phyloP scores from a whole-genome alignment of 2,113 vertebrate species.

The Nymphicus hollandicus region DNA sequence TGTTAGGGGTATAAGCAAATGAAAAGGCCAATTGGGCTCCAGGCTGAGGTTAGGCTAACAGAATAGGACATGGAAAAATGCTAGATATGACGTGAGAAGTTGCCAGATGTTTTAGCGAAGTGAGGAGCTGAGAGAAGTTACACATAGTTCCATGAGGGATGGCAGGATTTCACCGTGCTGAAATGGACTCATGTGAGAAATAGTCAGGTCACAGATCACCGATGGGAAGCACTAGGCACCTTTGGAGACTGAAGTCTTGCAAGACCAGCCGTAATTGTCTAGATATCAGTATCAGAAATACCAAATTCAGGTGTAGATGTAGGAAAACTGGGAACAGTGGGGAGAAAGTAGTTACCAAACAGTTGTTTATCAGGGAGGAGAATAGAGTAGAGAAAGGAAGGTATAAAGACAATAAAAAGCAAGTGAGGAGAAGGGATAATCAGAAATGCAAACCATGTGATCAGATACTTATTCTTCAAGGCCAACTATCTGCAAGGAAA shows the following conservation, averaged over 20 bases:
- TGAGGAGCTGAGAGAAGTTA: background rate
- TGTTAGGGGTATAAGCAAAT: background rate
- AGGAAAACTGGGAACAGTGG: background rate
- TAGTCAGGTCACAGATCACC: background rate
- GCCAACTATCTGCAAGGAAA: background rate
- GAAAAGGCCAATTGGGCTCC: background rate
- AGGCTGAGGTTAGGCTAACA: background rate
- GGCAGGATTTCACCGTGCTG: background rate
- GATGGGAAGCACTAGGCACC: rapidly evolving
- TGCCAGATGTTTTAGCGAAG: background rate
- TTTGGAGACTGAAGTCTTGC: background rate
- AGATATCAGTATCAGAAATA: background rate
- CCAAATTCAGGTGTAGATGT: background rate
- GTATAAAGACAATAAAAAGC: background rate
- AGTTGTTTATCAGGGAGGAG: background rate
- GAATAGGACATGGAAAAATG: background rate
- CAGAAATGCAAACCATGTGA: background rate
- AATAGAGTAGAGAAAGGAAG: background rate
- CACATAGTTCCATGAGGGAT: background rate
- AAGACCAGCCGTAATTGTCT: background rate
- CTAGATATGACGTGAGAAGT: background rate
- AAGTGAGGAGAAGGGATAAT: background rate
- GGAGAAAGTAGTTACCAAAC: background rate
- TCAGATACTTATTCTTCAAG: background rate
- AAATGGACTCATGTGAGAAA: rapidly evolving